These are phyloP conservation scores for Harpalus rubripes DNA, from an alignment of 2,888 invertebrate species.

Conservation along the genomic window DNA sequence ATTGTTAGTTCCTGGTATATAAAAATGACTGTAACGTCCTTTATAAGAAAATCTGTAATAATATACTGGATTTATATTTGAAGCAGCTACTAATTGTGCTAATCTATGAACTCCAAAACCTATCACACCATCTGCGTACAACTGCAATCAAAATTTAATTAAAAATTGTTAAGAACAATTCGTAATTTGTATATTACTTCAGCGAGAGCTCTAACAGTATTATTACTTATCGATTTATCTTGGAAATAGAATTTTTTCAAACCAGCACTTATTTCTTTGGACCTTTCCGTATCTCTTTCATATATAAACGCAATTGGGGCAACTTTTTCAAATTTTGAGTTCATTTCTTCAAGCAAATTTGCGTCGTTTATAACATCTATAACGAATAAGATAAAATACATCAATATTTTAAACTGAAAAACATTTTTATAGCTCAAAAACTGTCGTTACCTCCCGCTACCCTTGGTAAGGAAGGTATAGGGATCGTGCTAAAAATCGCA, in stretches of 20 bases:
- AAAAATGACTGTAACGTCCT: constrained; percentile 81
- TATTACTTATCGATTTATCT: constrained; percentile 75
- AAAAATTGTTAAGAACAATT: constrained; percentile 13
- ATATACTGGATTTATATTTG: constrained; percentile 80
- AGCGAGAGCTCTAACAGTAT: constrained; percentile 76
- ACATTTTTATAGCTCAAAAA: no score
- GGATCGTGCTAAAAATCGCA: no score
- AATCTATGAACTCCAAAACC: constrained; percentile 82
- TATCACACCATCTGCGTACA: constrained; percentile 82
- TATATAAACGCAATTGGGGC: constrained; percentile 84
- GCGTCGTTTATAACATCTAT: constrained; percentile 79
- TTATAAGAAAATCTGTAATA: constrained; percentile 83
- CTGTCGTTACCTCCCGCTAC: no score
- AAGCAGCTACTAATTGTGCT: constrained; percentile 80
- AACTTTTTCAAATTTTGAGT: constrained; percentile 81
- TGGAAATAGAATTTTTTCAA: constrained; percentile 79
- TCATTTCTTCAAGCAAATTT: constrained; percentile 79
- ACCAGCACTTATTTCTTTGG: constrained; percentile 78
- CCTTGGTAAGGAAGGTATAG: no score
- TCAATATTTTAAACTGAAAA: no score
- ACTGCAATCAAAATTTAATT: constrained; percentile 72
- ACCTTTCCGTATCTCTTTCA: constrained; percentile 79
- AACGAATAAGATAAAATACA: not conserved
- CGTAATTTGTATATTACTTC: constrained; percentile 72
- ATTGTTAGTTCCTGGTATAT: constrained; percentile 79